phyloP scores from a whole-genome alignment of 2,888 invertebrate genomes.

The Plagodis pulveraria region DNA sequence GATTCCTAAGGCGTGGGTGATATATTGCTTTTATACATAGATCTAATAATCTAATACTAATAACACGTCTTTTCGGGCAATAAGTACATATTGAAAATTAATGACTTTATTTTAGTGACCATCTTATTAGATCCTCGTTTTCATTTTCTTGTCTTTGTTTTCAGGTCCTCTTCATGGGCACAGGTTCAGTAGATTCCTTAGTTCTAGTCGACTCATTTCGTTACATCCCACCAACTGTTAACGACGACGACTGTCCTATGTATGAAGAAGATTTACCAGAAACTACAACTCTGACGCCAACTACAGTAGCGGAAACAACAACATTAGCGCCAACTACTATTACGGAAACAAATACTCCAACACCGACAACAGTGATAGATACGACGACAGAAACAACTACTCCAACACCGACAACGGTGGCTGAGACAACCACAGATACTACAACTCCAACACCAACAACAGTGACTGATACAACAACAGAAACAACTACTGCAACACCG shows the following conservation, averaged over 20 bases:
- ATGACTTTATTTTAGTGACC: too few relatives aligned
- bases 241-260: conserved; percentile 48
- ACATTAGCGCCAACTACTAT: conserved; percentile 5
- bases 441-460: conserved; percentile 3
- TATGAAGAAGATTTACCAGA: conserved; percentile 40
- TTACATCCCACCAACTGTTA: conserved; percentile 47
- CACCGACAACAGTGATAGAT: conserved; percentile 7
- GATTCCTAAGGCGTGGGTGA: too few relatives aligned
- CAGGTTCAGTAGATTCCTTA: conserved; percentile 39
- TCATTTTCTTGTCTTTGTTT: conserved; percentile 29
- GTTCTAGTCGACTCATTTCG: conserved; percentile 61
- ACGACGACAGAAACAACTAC: conserved; percentile 11
- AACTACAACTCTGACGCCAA: conserved; percentile 6
- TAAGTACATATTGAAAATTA: too few relatives aligned
- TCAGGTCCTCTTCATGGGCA: conserved; percentile 58
- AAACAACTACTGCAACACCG: neutral
- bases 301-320: conserved; percentile 6
- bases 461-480: neutral
- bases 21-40: too few relatives aligned
- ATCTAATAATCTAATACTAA: too few relatives aligned
- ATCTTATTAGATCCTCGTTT: too few relatives aligned
- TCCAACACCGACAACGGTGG: conserved; percentile 8
- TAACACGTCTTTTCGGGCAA: too few relatives aligned
- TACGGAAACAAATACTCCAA: conserved; percentile 8
- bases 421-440: conserved; percentile 18